Evolutionary conservation across 2,113 vertebrate species (phyloP).

Genomic region (Microtus oregoni): DNA sequence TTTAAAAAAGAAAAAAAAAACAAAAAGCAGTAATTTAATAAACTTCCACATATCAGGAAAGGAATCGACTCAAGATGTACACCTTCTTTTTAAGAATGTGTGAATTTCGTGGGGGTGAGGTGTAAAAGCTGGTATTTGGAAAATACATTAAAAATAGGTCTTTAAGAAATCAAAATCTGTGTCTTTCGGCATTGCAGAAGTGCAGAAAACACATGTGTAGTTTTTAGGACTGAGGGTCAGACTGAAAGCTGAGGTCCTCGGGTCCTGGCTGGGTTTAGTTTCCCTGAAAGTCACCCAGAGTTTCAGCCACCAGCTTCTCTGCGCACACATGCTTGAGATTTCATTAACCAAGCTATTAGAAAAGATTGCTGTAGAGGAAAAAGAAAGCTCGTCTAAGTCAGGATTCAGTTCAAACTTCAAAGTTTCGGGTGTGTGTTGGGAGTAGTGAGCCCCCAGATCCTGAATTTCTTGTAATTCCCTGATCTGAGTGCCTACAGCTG

Average conservation of each 20-base stretch:
- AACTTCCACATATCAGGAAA: slow-evolving; percentile 62
- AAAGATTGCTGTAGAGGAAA: slow-evolving; percentile 16
- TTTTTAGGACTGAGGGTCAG: slow-evolving; percentile 28
- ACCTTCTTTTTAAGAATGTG: slow-evolving; percentile 80
- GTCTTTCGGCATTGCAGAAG: slow-evolving; percentile 31
- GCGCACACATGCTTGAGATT: background rate
- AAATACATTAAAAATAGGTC: slow-evolving; percentile 78
- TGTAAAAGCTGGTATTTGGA: slow-evolving; percentile 74
- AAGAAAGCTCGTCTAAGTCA: background rate
- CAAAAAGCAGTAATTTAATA: slow-evolving; percentile 51
- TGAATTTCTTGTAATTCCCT: too few species aligned
- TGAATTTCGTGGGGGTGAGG: slow-evolving; percentile 76
- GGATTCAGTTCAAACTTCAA: background rate
- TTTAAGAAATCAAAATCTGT: slow-evolving; percentile 75
- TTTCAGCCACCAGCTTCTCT: slow-evolving; percentile 51
- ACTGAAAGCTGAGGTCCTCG: background rate
- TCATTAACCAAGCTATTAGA: slow-evolving; percentile 30
- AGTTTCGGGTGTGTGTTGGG: background rate
- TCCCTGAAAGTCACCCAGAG: background rate
- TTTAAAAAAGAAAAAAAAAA: background rate
- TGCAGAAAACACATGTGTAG: background rate
- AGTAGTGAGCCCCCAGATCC: too few species aligned
- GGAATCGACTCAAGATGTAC: slow-evolving; percentile 58
- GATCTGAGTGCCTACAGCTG: too few species aligned
- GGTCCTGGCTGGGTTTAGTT: slow-evolving; percentile 21